phyloP scores from a whole-genome alignment of 2,113 vertebrate genomes.

The Paramormyrops kingsleyae region DNA sequence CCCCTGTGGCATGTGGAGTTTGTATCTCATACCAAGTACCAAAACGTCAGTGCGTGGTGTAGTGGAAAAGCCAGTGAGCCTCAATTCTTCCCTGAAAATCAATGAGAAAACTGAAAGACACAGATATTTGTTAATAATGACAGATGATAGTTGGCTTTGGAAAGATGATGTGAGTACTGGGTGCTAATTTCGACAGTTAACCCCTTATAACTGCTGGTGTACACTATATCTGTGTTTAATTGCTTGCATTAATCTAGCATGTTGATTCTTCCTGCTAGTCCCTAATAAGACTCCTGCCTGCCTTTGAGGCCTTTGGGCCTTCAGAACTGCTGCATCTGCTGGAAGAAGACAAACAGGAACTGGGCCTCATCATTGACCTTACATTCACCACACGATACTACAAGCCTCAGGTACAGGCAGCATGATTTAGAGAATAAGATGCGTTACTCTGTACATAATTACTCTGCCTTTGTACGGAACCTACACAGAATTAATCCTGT shows the following conservation, averaged over 20 bases:
- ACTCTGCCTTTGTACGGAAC: neutral
- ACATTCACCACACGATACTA: slow-evolving; percentile 82
- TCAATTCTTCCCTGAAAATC: neutral
- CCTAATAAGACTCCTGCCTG: slow-evolving; percentile 51
- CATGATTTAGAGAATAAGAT: neutral
- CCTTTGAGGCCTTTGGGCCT: slow-evolving; percentile 63
- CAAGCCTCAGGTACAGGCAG: slow-evolving; percentile 52
- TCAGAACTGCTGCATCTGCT: slow-evolving; percentile 67
- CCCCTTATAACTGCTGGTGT: neutral
- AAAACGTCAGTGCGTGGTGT: neutral
- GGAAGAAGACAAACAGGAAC: slow-evolving; percentile 61
- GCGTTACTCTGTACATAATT: neutral
- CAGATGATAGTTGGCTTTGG: neutral
- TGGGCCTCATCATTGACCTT: slow-evolving; percentile 82
- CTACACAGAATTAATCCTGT: neutral
- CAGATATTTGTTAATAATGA: neutral
- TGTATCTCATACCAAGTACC: neutral
- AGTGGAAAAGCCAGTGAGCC: neutral
- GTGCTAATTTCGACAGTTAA: too few relatives aligned
- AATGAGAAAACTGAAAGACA: neutral
- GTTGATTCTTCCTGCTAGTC: slow-evolving; percentile 45
- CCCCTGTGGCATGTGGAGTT: neutral
- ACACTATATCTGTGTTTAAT: neutral
- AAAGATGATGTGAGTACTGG: neutral
- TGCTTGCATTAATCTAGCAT: neutral